These are phyloP conservation scores for Heterodera filipjevi DNA, from an alignment of 2,888 invertebrate genomes.

Conservation along the genomic window DNA sequence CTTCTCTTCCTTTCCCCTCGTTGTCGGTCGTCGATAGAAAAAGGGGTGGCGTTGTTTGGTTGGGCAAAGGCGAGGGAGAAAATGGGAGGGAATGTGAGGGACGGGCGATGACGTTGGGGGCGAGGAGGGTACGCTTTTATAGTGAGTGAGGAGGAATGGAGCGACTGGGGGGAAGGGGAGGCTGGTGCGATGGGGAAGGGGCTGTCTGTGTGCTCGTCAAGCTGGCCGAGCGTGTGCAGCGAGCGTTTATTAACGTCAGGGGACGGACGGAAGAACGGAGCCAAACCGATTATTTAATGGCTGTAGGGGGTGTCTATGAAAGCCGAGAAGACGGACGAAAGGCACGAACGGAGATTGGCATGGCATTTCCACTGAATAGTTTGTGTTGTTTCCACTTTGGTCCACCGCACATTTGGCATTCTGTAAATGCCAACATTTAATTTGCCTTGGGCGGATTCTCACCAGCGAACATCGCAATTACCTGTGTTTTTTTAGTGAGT, in stretches of 20 bases:
- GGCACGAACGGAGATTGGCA: neutral
- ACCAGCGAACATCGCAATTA: neutral
- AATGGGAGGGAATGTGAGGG: slow-evolving; percentile 2
- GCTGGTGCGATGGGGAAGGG: neutral
- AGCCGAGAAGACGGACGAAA: neutral
- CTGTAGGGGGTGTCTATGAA: neutral
- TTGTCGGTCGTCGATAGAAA: slow-evolving; percentile 1
- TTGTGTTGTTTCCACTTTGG: neutral
- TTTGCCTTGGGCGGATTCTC: neutral
- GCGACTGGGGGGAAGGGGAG: neutral
- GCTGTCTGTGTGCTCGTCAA: slow-evolving; percentile 2
- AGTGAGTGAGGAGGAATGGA: neutral
- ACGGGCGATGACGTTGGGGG: neutral
- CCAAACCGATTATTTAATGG: neutral
- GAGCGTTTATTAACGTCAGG: neutral
- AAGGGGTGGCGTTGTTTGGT: slow-evolving; percentile 4
- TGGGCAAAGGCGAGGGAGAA: neutral
- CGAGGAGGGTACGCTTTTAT: neutral
- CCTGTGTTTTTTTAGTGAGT: neutral
- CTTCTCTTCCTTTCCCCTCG: neutral
- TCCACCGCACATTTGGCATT: neutral
- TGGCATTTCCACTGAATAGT: neutral
- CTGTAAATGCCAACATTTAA: neutral
- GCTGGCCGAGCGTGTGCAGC: neutral
- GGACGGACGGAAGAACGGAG: neutral